Conservation (phyloP, 2,113 vertebrate species). For the Lichenostomus cassidix region DNA sequence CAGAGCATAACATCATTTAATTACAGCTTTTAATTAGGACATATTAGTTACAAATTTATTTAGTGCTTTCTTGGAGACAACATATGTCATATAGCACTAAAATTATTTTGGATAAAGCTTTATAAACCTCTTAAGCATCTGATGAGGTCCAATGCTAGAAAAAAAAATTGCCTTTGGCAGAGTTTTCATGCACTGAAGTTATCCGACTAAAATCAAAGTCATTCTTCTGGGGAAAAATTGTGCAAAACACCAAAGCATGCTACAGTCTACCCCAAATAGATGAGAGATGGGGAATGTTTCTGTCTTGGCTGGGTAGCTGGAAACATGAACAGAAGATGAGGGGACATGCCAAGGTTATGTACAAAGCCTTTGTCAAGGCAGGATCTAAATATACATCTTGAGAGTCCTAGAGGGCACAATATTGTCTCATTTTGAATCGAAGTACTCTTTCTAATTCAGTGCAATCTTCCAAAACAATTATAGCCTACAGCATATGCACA, state of each 20-base stretch:
- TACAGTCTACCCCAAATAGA: background rate
- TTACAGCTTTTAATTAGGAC: background rate
- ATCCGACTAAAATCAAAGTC: background rate
- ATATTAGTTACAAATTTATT: background rate
- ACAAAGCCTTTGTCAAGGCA: slow-evolving; percentile 2
- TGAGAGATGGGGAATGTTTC: background rate
- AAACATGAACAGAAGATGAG: background rate
- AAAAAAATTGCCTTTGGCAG: background rate
- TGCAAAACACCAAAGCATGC: background rate
- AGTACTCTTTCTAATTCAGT: slow-evolving; percentile 17
- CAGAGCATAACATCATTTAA: background rate
- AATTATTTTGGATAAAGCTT: background rate
- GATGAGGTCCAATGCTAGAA: background rate
- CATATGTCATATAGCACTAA: background rate
- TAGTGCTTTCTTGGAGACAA: background rate
- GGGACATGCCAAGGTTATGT: background rate
- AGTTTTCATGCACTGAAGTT: background rate
- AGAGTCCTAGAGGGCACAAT: slow-evolving; percentile 38
- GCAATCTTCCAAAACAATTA: slow-evolving; percentile 55
- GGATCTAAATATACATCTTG: slow-evolving; percentile 12
- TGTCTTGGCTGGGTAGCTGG: background rate
- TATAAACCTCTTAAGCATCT: background rate
- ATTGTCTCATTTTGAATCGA: background rate
- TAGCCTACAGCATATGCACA: background rate
- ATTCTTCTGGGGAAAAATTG: background rate